A percentile compares a stretch with the other conserved stretches of the same genome.
These are phyloP conservation scores for Tauraco hartlaubi DNA, from an alignment of 2,797 vertebrate species.

Conservation along the genomic window DNA sequence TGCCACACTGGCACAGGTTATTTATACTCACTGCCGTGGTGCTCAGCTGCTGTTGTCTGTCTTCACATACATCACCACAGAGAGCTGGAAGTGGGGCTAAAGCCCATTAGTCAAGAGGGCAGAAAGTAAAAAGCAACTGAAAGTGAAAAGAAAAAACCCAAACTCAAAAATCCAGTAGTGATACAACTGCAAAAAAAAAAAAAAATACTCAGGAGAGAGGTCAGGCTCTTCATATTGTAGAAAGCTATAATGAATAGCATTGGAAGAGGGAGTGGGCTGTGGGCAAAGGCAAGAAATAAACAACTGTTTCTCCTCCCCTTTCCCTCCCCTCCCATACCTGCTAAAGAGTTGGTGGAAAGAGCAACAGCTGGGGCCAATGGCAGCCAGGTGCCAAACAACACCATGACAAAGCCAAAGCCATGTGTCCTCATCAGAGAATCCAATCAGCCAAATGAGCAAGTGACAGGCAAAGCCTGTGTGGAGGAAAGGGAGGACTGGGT, in stretches of 20 bases:
- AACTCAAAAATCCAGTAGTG: background rate
- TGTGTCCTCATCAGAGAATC: background rate
- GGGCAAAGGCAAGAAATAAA: background rate
- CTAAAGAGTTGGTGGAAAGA: background rate
- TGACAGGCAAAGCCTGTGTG: background rate
- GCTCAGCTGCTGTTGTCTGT: background rate
- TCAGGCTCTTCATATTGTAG: background rate
- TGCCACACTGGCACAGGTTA: background rate
- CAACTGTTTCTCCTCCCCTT: background rate
- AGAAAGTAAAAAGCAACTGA: background rate
- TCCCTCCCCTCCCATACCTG: background rate
- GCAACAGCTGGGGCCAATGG: background rate
- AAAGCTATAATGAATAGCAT: accelerated
- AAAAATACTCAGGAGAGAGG: background rate
- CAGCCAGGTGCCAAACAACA: background rate
- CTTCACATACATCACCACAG: background rate
- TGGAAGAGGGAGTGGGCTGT: accelerated
- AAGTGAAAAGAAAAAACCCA: background rate
- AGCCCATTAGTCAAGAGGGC: background rate
- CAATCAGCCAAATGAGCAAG: background rate
- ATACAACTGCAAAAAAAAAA: background rate
- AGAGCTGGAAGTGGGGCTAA: background rate
- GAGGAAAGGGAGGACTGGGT: too few relatives aligned
- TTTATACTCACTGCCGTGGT: background rate
- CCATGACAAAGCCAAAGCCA: background rate